Evolutionary conservation across 1,140 invertebrate genomes (phyloP).

Genomic region (Lordiphosa mommai): DNA sequence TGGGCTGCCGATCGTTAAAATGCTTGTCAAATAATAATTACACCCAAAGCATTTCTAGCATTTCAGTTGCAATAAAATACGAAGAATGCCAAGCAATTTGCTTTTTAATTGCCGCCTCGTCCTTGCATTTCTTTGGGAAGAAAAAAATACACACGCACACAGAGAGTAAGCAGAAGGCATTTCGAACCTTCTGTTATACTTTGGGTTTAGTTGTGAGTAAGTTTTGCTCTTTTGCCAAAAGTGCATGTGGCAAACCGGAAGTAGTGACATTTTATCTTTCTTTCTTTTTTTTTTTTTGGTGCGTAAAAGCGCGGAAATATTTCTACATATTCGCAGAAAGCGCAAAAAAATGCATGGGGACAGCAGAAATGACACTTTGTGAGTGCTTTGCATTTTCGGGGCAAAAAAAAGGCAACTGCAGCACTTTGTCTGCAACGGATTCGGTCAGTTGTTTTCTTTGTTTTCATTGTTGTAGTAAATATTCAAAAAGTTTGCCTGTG

Average conservation of each 20-base stretch:
- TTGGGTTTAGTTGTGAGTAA: neutral
- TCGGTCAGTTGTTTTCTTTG: conserved; percentile 32
- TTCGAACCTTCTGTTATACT: conserved; percentile 3
- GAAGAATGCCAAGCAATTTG: conserved; percentile 17
- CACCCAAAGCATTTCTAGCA: conserved; percentile 42
- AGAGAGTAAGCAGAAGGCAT: neutral
- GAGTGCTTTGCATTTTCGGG: conserved; percentile 30
- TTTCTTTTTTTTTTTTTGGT: conserved; percentile 16
- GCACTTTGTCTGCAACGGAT: conserved; percentile 17
- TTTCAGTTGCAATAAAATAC: conserved; percentile 36
- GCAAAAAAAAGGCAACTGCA: neutral
- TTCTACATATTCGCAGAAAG: conserved; percentile 52
- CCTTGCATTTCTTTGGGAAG: neutral
- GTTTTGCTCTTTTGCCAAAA: conserved; percentile 21
- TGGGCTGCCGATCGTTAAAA: conserved; percentile 63
- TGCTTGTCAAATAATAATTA: conserved; percentile 73
- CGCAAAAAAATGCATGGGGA: conserved; percentile 6
- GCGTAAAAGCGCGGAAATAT: conserved; percentile 54
- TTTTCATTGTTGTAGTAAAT: conserved; percentile 51
- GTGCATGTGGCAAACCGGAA: conserved; percentile 65
- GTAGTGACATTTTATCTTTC: conserved; percentile 33
- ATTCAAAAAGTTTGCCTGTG: conserved; percentile 49
- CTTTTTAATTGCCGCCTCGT: conserved; percentile 16
- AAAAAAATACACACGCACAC: neutral
- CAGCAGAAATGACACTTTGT: conserved; percentile 36